A percentile compares a stretch with the other conserved stretches of the same genome.
Evolutionary conservation across 2,113 vertebrate genomes (phyloP).

Genomic region (Sinocyclocheilus grahami): DNA sequence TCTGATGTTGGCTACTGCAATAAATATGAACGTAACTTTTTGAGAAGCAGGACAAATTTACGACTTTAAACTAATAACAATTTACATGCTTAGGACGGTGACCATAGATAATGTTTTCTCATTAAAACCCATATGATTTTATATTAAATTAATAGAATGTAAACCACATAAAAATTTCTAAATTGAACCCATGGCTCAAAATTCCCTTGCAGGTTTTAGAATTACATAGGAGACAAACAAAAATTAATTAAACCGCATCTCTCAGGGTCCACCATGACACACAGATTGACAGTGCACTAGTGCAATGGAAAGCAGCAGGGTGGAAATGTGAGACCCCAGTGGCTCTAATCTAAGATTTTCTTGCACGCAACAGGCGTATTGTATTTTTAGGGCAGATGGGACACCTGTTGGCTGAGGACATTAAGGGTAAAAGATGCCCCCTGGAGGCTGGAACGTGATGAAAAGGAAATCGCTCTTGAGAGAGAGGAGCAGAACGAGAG

Average conservation of each 20-base stretch:
- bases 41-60: no score
- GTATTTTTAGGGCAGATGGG: constrained; percentile 53
- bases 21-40: no score
- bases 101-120: no score
- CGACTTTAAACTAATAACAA: no score
- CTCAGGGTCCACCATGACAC: not conserved
- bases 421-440: constrained; percentile 34
- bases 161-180: not conserved
- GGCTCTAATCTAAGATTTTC: constrained; percentile 42
- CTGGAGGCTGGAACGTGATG: constrained; percentile 36
- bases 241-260: not conserved
- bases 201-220: not conserved
- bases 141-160: no score
- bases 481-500: not conserved
- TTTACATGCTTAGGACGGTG: no score
- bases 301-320: constrained; percentile 13
- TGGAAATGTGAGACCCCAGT: constrained; percentile 45
- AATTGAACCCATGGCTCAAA: not conserved
- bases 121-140: no score
- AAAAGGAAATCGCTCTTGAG: not conserved
- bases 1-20: no score
- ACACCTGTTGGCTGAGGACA: constrained; percentile 32
- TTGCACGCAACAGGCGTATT: constrained; percentile 42
- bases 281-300: not conserved
- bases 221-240: not conserved